Evolutionary conservation across 2,888 invertebrate species (phyloP).

Genomic region (Diploptera punctata): DNA sequence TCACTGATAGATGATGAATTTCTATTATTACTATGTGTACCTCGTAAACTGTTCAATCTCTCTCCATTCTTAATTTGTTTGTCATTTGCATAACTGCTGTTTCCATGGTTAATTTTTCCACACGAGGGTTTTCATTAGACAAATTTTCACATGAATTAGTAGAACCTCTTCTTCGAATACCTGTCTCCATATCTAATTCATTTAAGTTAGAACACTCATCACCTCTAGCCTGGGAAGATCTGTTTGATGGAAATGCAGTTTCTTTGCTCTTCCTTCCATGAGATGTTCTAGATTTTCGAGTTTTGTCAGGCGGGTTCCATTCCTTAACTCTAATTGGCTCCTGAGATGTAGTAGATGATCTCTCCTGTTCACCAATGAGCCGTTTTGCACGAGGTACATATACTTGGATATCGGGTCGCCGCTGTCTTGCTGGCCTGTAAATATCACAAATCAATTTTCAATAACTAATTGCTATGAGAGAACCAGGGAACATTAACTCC

Average conservation of each 20-base stretch:
- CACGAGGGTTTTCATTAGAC: too few species aligned
- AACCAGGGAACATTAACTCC: too few species aligned
- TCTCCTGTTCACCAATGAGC: conserved; percentile 6
- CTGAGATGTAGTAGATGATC: background rate
- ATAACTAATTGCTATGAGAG: too few species aligned
- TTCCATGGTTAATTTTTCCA: too few species aligned
- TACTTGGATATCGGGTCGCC: conserved; percentile 78
- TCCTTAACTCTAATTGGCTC: background rate
- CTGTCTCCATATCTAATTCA: background rate
- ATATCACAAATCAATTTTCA: background rate
- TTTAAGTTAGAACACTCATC: background rate
- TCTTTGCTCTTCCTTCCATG: too few species aligned
- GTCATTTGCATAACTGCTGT: too few species aligned
- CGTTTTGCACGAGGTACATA: conserved; percentile 78
- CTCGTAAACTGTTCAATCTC: too few species aligned
- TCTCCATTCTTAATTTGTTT: too few species aligned
- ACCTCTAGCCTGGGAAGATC: too few species aligned
- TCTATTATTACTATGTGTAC: background rate
- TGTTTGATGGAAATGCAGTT: too few species aligned
- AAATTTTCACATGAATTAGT: background rate
- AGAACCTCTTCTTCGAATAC: background rate
- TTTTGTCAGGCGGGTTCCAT: background rate
- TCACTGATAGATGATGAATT: background rate
- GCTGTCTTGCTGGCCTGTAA: conserved; percentile 46
- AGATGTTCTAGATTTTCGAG: background rate